Evolutionary conservation across 2,888 invertebrate species (phyloP), one percentile per base, ranked within the genome.

Genomic region (Troglohyphantes excavatus): DNA sequence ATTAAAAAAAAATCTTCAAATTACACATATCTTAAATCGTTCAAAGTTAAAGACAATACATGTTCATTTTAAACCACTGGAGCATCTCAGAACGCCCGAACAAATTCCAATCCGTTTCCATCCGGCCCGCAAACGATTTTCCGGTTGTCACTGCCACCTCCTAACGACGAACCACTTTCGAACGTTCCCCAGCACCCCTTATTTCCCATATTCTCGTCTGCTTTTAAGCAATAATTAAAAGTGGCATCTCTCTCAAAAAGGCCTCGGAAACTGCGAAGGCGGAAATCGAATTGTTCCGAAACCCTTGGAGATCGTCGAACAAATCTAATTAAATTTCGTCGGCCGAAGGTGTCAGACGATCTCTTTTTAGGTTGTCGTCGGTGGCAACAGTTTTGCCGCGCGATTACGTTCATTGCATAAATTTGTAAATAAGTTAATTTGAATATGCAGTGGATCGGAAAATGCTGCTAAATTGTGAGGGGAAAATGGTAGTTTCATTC

Each of bases 321-420:
- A 53, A 53, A 53, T 9, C 53, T 53, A 53, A 53, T 53, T 53
- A n/a, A n/a, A 53, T 53, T 53, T 53, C 17, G n/a, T n/a, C 13
- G n/a, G 53, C 3, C 5, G 33, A 33, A 33, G 17, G n/a, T 53
- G 53, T 53, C 53, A 53, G 53, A 53, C 53, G 53, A 53, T 53
- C 17, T 17, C 53, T 53, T 53, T 53, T 53, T 53, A 53, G 53
- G 13, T 53, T n/a, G 5, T 13, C n/a, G 53, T 53, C 19, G 68
- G 68, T 68, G 68, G 68, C 68, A 68, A n/a, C 68, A 68, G 68
- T 33, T 27, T n/a, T 26, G 26, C 65, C 27, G 65, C 17, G 68
- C 9, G 65, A 65, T 65, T 26, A 26, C 26, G 65, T 65, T 65
- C 33, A 33, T 68, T 68, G 68, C 29, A 68, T 68, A 68, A 33